Base-by-base conservation (phyloP, 2,113 vertebrate genomes). In the Brachionichthys hirsutus region DNA sequence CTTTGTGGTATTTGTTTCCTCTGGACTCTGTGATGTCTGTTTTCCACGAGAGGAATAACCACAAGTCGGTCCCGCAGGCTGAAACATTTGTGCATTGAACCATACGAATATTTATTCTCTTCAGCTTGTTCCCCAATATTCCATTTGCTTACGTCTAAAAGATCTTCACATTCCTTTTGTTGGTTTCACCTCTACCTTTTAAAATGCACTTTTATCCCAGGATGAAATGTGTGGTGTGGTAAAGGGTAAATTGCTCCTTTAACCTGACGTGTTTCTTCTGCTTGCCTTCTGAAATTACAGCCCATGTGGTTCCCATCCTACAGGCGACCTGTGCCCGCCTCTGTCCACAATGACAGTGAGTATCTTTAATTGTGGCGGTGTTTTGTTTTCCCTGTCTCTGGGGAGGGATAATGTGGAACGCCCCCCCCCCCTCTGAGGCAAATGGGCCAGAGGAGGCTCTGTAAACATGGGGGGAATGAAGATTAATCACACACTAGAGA, bases 401-500 rank as follows among this genome's bases (percentile, higher is more conserved):
- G 82, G 85, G 87, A 85, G 5, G 75, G 84, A 87, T 89, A 82
- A 89, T 77, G 64, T 73, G 82, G 59, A 66, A 22, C 2, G 34
- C 55, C 70, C 73, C 66, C 55, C 70, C 73, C 66, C 73, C 77
- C 66, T 76, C 44, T 15, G 74, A 84, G 81, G 80, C 62, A 34
- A 82, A 19, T 45, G 44, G 77, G 70, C 80, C 77, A 77, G 73
- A 67, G 49, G 80, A 87, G 84, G 67, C 81, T 87, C 71, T 84
- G 86, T 88, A 88, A 88, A 89, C 86, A 88, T 66, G 69, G 57
- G 75, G 75, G 60, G 75, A 88, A 89, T 89, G 88, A 89, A 89
- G 88, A 89, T 89, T 89, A 89, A 89, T 89, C 85, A 86, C 88
- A 87, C 82, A 77, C 84, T 62, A 40, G 85, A 88, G 88, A 88